Percentiles rank a stretch among this genome's conserved stretches.
Evolutionary conservation across 2,113 vertebrate species (phyloP).

Genomic region (Microcebus murinus): DNA sequence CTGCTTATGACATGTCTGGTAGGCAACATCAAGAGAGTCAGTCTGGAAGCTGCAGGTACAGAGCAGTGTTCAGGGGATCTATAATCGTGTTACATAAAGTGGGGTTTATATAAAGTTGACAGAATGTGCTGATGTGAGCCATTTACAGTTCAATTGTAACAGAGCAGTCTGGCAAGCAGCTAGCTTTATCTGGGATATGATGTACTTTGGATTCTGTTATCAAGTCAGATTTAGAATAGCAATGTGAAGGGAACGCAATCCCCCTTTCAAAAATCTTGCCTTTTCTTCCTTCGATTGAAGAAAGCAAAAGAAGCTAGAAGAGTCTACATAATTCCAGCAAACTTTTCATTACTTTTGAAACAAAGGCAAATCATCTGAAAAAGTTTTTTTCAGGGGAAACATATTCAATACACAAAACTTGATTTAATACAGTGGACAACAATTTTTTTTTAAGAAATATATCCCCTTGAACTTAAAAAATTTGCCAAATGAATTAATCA

Average conservation of each 20-base stretch:
- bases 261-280: slow-evolving; percentile 67
- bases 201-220: slow-evolving; percentile 80
- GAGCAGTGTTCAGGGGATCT: slow-evolving; percentile 67
- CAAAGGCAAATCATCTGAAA: slow-evolving; percentile 53
- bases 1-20: slow-evolving; percentile 28
- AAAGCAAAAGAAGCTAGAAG: slow-evolving; percentile 62
- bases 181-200: slow-evolving; percentile 79
- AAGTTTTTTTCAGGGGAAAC: slow-evolving; percentile 18
- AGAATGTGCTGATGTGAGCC: slow-evolving; percentile 82
- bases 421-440: not conserved
- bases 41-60: slow-evolving; percentile 70
- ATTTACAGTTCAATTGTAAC: slow-evolving; percentile 83
- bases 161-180: slow-evolving; percentile 79
- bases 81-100: slow-evolving; percentile 80
- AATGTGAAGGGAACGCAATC: slow-evolving; percentile 71
- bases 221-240: slow-evolving; percentile 81
- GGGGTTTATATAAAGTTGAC: slow-evolving; percentile 81
- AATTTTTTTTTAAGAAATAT: slow-evolving; percentile 26
- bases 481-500: slow-evolving; percentile 41
- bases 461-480: slow-evolving; percentile 33
- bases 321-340: slow-evolving; percentile 54
- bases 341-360: slow-evolving; percentile 63
- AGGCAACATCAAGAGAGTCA: slow-evolving; percentile 55
- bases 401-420: slow-evolving; percentile 46
- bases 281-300: slow-evolving; percentile 63